Evolutionary conservation across 2,113 vertebrate genomes (phyloP), one percentile per base, ranked within the genome.

Genomic region (Garra rufa): DNA sequence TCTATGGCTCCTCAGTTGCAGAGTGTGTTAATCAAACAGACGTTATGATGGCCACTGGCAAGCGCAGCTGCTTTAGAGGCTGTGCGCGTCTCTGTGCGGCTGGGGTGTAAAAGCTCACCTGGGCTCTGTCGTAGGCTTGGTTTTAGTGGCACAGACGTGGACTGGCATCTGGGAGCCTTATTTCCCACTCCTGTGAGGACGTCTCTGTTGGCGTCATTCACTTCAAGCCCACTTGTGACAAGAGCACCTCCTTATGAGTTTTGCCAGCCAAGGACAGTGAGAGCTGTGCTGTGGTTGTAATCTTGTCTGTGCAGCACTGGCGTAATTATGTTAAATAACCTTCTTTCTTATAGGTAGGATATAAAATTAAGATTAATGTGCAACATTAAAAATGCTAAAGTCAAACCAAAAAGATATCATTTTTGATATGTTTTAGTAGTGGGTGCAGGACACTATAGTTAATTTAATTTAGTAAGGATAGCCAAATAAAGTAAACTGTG

Each of bases 11-110:
- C 55, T 82, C 88, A 73, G 83, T 91, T 89, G 85, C 84, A 82
- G 89, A 87, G 83, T 90, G 90, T 89, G 88, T 88, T 92, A 93
- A 93, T 93, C 89, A 90, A 88, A 92, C 91, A 92, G 92, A 83
- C 84, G 85, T 89, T 88, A 90, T 85, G 88, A 67, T 19, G 90
- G 89, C 87, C 88, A 91, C 88, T 83, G 82, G 85, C 76, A 87
- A 88, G 88, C 87, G 88, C 93, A 94, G 92, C 92, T 94, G 93
- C 91, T 91, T 85, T 87, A 92, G 89, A 88, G 86, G 89, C 89
- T 86, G 82, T 87, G 91, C 90, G 86, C 86, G 55, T 91, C 92
- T 92, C 90, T 88, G 59, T 85, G 82, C 59, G 38, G 83, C 85
- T 76, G 77, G 81, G 77, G 76, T 83, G 83, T 91, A 90, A 90